Evolutionary conservation across 2,797 vertebrate species (phyloP), one percentile per base, ranked within the genome.

Genomic region (Fratercula arctica): DNA sequence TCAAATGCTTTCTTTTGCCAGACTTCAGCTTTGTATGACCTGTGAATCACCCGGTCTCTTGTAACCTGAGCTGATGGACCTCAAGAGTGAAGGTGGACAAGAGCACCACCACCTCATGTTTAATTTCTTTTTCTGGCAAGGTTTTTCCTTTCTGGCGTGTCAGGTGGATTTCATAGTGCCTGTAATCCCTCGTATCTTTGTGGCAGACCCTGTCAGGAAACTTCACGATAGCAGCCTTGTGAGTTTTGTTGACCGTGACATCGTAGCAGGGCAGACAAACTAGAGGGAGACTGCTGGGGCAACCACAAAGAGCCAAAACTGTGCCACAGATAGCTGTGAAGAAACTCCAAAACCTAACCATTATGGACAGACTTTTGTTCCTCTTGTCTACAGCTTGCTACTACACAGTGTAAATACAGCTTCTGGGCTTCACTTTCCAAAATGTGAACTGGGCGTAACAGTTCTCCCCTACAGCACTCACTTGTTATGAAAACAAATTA

Each of bases 261-360:
- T 16, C 0, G 0, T 43, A 68, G 9, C 19, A 66, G 24, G 45
- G 10, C 51, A 74, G 0, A 0, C 10, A 90, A 50, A 83, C 37
- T 5, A 70, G 4, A 80, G 21, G 20, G 12, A 85, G 89, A 57
- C 8, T 16, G 7, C 23, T 57, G 33, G 37, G 4, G 16, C 25
- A 84, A n/a, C 23, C n/a, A 56, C 31, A 80, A 23, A 61, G 23
- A 90, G 23, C 5, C 82, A 16, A 87, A 81, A 76, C 31, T 31
- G 21, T 53, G 10, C 37, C n/a, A 39, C 7, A 46, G 31, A 26
- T 1, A 77, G 14, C 13, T 72, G 31, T 61, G 26, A 87, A 18
- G 18, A 84, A 91, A 48, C 18, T 50, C 57, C 4, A 64, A 84
- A 83, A 90, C 13, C 3, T 54, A 53, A 39, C 11, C 4, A 23